These are phyloP conservation scores for Macquaria australasica DNA, from an alignment of 2,113 vertebrate genomes.

Conservation along the genomic window DNA sequence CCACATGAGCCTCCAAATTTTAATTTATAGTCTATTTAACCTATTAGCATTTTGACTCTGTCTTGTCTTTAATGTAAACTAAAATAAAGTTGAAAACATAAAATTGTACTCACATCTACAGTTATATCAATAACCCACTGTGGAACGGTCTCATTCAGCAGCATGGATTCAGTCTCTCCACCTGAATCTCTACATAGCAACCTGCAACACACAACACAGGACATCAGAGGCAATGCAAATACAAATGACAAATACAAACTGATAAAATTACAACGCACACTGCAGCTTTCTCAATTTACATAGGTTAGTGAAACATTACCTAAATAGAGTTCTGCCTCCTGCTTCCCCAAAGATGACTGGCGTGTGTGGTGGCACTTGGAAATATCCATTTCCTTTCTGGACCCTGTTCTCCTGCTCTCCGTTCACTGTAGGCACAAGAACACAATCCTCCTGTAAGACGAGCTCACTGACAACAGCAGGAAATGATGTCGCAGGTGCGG, in stretches of 20 bases:
- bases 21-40: neutral
- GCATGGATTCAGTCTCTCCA: conserved; percentile 98
- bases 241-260: neutral
- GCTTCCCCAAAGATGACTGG: conserved; percentile 99
- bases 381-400: conserved; percentile 99
- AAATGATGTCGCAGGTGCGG: no score
- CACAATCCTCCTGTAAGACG: neutral
- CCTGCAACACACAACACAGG: conserved; percentile 77
- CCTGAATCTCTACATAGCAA: conserved; percentile 97
- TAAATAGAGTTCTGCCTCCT: conserved; percentile 96
- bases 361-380: conserved; percentile 98
- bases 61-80: neutral
- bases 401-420: conserved; percentile 96
- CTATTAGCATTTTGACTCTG: neutral
- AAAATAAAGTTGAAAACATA: neutral
- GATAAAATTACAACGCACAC: neutral
- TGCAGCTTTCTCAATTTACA: neutral
- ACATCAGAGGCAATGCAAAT: neutral
- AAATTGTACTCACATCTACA: conserved; percentile 92
- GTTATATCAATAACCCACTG: conserved; percentile 99
- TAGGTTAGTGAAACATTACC: conserved; percentile 77
- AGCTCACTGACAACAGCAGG: neutral
- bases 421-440: conserved; percentile 86
- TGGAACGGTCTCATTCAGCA: conserved; percentile 97
- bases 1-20: neutral